phyloP scores from a whole-genome alignment of 2,113 vertebrate genomes.

The Oreamnos americanus region DNA sequence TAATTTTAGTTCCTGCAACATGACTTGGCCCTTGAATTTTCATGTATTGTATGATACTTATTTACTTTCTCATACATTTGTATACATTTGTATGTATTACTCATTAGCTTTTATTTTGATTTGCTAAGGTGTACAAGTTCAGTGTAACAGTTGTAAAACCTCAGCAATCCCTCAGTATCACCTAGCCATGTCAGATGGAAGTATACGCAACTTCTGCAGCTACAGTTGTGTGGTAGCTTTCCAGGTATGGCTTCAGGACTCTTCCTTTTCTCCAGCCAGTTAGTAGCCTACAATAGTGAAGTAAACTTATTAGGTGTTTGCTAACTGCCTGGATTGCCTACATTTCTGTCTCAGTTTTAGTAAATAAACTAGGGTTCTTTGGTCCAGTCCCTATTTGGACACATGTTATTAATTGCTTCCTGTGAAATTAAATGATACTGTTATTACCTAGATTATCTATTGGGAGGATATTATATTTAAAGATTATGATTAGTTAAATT shows the following conservation, averaged over 20 bases:
- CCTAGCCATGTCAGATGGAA: constrained; percentile 97
- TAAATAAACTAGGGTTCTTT: constrained; percentile 14
- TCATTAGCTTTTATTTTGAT: constrained; percentile 64
- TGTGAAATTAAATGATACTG: constrained; percentile 17
- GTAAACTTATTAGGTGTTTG: neutral
- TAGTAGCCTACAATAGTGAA: neutral
- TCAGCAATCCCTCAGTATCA: constrained; percentile 93
- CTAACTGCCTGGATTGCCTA: neutral
- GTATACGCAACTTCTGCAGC: constrained; percentile 98
- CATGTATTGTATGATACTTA: constrained; percentile 30
- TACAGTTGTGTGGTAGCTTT: constrained; percentile 93
- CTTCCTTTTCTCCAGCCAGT: constrained; percentile 56
- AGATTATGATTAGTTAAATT: constrained; percentile 3
- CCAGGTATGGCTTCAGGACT: constrained; percentile 86
- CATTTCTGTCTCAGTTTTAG: neutral
- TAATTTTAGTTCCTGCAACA: constrained; percentile 43
- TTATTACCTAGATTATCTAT: neutral
- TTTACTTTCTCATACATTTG: constrained; percentile 33
- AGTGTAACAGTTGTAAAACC: constrained; percentile 93
- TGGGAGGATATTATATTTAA: constrained; percentile 16
- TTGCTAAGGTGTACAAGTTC: constrained; percentile 87
- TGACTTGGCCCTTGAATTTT: constrained; percentile 45
- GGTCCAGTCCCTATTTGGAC: constrained; percentile 23
- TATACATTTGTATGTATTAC: constrained; percentile 23
- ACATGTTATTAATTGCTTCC: neutral